Conservation (phyloP, 2,113 vertebrate genomes). For the Epinephelus fuscoguttatus region DNA sequence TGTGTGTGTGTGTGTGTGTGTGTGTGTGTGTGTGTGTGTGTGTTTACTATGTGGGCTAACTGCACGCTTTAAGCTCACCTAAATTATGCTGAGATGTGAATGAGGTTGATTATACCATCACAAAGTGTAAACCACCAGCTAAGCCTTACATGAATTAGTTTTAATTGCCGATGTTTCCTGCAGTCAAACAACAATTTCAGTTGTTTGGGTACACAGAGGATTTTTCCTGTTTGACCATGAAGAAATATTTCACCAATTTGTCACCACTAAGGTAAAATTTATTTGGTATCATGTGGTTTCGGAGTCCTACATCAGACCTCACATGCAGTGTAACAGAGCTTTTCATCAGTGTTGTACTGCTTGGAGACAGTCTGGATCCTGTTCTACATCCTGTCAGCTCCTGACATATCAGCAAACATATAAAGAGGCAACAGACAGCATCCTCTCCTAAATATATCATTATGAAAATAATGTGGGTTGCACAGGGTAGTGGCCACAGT, state of each 20-base stretch:
- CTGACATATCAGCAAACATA: background rate
- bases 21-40: slow-evolving; percentile 5
- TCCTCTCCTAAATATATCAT: too few species aligned
- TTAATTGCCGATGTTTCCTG: background rate
- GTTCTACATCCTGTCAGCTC: background rate
- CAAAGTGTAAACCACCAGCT: background rate
- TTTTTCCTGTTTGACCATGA: background rate
- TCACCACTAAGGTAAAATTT: background rate
- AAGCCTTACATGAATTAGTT: background rate
- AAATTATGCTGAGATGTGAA: background rate
- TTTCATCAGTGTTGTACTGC: background rate
- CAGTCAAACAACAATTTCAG: background rate
- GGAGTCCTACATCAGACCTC: background rate
- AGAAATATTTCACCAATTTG: background rate
- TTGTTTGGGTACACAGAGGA: background rate
- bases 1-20: slow-evolving; percentile 4
- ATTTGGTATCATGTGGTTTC: slow-evolving; percentile 2
- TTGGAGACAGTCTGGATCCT: background rate
- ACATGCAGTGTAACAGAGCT: background rate
- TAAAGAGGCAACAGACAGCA: too few species aligned
- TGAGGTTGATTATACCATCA: background rate
- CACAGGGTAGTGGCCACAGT: too few species aligned
- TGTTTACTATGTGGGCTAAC: background rate
- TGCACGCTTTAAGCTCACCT: background rate
- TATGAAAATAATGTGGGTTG: too few species aligned